Evolutionary conservation across 2,113 vertebrate species (phyloP).

Genomic region (Menura novaehollandiae): DNA sequence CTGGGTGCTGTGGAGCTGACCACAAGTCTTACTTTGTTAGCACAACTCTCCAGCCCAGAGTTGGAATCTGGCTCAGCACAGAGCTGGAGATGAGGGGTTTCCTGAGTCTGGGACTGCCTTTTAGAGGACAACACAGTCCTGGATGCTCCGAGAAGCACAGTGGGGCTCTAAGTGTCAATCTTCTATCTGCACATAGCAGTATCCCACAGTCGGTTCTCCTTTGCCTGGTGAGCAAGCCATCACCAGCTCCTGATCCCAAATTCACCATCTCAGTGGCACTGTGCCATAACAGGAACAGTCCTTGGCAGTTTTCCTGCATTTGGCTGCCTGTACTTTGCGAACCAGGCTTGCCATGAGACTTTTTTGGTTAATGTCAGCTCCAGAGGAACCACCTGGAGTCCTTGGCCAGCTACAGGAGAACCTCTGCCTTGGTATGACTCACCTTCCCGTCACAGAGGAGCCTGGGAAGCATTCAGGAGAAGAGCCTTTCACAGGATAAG

Average conservation of each 20-base stretch:
- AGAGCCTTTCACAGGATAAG: not conserved
- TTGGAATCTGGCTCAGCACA: not conserved
- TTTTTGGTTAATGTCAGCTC: not conserved
- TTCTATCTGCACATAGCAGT: not conserved
- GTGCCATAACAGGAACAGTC: not conserved
- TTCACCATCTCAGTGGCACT: not conserved
- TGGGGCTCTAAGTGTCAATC: not conserved
- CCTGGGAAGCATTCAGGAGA: not conserved
- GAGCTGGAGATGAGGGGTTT: not conserved
- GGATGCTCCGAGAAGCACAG: not conserved
- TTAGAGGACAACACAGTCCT: not conserved
- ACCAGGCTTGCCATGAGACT: fast-evolving
- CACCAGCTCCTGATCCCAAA: not conserved
- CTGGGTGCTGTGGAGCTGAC: not conserved
- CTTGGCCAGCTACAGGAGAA: not conserved
- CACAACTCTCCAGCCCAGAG: not conserved
- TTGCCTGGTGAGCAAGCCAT: not conserved
- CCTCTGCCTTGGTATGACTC: slow-evolving; percentile 7
- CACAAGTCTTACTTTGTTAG: not conserved
- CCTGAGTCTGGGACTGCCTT: not conserved
- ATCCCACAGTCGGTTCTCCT: not conserved
- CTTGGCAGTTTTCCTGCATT: not conserved
- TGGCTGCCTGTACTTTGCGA: not conserved
- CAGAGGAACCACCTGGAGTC: slow-evolving; percentile 42
- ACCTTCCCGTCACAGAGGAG: not conserved